Conservation (phyloP, 2,113 vertebrate genomes). For the Phodopus roborovskii region DNA sequence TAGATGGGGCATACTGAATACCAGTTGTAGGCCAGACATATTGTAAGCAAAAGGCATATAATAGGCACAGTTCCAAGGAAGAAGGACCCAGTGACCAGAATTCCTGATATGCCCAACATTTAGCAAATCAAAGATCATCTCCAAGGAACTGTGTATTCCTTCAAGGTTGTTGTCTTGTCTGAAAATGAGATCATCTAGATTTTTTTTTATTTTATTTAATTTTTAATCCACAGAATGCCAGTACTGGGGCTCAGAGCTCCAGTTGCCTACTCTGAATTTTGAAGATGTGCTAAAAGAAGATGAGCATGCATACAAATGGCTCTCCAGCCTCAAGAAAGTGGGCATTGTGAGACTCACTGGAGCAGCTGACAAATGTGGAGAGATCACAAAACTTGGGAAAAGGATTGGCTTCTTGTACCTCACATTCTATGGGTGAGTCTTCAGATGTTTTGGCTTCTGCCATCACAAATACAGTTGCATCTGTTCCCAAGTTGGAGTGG, state of each 20-base stretch:
- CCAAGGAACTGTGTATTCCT: neutral
- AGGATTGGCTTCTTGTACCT: constrained; percentile 94
- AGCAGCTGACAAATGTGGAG: constrained; percentile 89
- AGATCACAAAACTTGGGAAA: constrained; percentile 90
- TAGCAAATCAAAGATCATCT: neutral
- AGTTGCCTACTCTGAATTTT: constrained; percentile 90
- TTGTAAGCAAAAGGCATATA: neutral
- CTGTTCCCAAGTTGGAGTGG: neutral
- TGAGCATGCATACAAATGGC: constrained; percentile 91
- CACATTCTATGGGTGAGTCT: constrained; percentile 96
- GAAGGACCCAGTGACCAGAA: neutral
- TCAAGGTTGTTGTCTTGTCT: neutral
- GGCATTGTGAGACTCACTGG: constrained; percentile 93
- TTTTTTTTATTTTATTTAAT: constrained; percentile 55
- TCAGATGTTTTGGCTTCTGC: neutral
- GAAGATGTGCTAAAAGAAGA: constrained; percentile 90
- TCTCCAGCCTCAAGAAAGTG: constrained; percentile 89
- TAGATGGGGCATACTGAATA: neutral
- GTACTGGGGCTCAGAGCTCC: constrained; percentile 92
- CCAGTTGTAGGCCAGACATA: neutral
- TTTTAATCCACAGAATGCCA: constrained; percentile 87
- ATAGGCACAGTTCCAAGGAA: neutral
- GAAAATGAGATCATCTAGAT: neutral
- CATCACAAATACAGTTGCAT: neutral
- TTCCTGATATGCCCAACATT: neutral